Evolutionary conservation across 2,797 vertebrate genomes (phyloP), one percentile per base, ranked within the genome.

Genomic region (Brachyalestes nurse): DNA sequence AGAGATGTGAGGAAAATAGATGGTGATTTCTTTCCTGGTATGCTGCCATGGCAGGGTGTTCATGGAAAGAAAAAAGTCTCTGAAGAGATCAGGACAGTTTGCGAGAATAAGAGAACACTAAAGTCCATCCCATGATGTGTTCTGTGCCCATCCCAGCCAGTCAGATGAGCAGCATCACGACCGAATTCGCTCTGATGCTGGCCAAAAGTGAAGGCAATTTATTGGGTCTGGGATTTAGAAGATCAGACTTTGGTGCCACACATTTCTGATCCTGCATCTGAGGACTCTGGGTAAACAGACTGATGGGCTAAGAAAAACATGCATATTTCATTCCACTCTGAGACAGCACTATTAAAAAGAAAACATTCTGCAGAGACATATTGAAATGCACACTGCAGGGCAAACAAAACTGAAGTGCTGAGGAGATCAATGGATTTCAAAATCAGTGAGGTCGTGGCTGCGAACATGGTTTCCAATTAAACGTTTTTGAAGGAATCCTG

Each of bases 231-330:
- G 88, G 91, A 92, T 93, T 94, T 88, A 86, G 84, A 84, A 87
- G 89, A 93, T 92, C 89, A 89, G 87, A 92, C 92, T 92, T 88
- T 85, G 89, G 86, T 78, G 91, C 87, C 86, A 84, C 89, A 89
- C 89, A 82, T 88, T 91, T 90, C 84, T 88, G 89, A 91, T 93
- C 91, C 91, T 86, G 82, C 81, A 86, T 92, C 92, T 81, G 91
- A 92, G 89, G 90, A 90, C 88, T 93, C 88, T 87, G 90, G 88
- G 75, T 89, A 91, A 92, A 92, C 90, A 92, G 91, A 87, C 85
- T 90, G 91, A 92, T 93, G 92, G 91, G 92, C 90, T 89, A 83
- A 86, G 34, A 34, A 84, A 90, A 87, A 80, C 87, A 88, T 91
- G 91, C 89, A 93, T 91, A 92, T 88, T 89, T 93, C 88, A 88